Evolutionary conservation across 2,888 invertebrate genomes (phyloP).

Genomic region (Bibio marci): DNA sequence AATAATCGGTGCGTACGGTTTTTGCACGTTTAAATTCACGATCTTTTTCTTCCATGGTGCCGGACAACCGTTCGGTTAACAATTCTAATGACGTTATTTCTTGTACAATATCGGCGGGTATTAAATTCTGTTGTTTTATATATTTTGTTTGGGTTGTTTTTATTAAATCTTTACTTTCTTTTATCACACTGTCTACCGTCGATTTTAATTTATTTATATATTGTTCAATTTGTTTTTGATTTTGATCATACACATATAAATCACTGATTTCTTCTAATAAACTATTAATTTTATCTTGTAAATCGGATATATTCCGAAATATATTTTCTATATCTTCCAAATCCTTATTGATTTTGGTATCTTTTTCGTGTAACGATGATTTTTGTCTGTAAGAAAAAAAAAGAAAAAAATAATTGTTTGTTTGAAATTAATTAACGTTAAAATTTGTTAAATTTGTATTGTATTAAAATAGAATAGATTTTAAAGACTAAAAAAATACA

Average conservation of each 20-base stretch:
- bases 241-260: constrained; percentile 62
- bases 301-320: constrained; percentile 49
- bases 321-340: constrained; percentile 58
- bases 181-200: constrained; percentile 38
- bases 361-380: constrained; percentile 58
- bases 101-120: constrained; percentile 62
- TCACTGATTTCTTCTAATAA: constrained; percentile 46
- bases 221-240: constrained; percentile 43
- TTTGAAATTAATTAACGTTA: not conserved
- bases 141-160: constrained; percentile 42
- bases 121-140: constrained; percentile 39
- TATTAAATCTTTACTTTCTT: constrained; percentile 39
- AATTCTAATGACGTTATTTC: constrained; percentile 69
- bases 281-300: constrained; percentile 48
- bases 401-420: constrained; percentile 5
- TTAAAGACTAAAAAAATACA: too few relatives aligned
- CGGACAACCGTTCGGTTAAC: constrained; percentile 57
- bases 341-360: constrained; percentile 54
- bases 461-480: too few relatives aligned
- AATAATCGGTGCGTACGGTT: constrained; percentile 64
- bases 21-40: constrained; percentile 75
- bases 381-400: constrained; percentile 51
- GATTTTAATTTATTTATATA: constrained; percentile 39
- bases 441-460: too few relatives aligned
- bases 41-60: constrained; percentile 74